Evolutionary conservation across 1,140 invertebrate species (phyloP), one percentile per base, ranked within the genome.

Genomic region (Drosophila saltans): DNA sequence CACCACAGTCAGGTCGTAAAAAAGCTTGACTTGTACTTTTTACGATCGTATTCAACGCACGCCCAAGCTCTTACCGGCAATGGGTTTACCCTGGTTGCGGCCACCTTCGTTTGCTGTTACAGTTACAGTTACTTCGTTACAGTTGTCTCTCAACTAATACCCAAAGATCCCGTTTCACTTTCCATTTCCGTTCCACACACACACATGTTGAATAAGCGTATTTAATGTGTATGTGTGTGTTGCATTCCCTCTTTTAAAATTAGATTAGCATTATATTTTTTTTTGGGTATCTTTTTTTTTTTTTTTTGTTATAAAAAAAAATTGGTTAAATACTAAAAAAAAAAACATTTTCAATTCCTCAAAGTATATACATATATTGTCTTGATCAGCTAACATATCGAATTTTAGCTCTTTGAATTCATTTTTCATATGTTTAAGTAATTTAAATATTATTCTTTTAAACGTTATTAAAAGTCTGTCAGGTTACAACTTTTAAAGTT

Each of bases 21-120:
- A 66, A 57, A 64, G 61, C 61, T 64, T 64, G 61, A 45, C 61
- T 64, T 64, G 61, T 64, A 64, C 43, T 64, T 64, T 64, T 64
- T 64, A 64, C 61, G 61, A 64, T 64, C 61, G 40, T 64, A 64
- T 64, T 64, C 61, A 45, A 64, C 61, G 61, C 61, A 64, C 61
- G 61, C 61, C 61, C 43, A 64, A 9, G 45, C 61, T 64, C 43
- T 66, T 66, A 66, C 45, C 36, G 30, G 45, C 64, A 66, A 55
- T 66, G 64, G 39, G 64, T 57, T 66, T 41, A 56, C 30, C 33
- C 55, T 57, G 33, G 48, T 33, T 43, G 62, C 62, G 45, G 45
- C 21, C 24, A 26, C n/a, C 45, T 2, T 26, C n/a, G 21, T 2
- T 26, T 52, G 45, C 26, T 52, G 45, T 52, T 52, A 52, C 45